A percentile compares a stretch with the other conserved stretches of the same genome.
Evolutionary conservation across 2,797 vertebrate genomes (phyloP).

Genomic region (Coregonus ussuriensis): DNA sequence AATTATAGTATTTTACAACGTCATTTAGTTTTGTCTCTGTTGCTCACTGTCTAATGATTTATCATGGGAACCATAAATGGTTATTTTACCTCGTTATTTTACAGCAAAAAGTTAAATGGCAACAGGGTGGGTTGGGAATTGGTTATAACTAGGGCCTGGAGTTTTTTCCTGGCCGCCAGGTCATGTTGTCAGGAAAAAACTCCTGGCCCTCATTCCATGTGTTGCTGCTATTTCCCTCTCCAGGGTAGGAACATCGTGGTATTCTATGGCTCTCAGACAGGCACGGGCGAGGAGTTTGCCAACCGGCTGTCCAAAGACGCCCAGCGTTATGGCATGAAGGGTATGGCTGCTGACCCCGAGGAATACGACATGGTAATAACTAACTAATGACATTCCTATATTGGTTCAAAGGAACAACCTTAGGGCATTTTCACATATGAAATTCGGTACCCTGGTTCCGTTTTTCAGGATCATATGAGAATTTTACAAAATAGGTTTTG

Average conservation of each 20-base stretch:
- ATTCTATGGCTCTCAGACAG: conserved; percentile 98
- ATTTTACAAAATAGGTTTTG: too few relatives aligned
- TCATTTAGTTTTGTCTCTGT: too few relatives aligned
- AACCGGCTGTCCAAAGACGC: conserved; percentile 94
- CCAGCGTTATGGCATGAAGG: conserved; percentile 95
- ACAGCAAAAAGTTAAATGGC: not conserved
- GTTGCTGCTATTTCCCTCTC: conserved; percentile 12
- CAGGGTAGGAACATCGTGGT: conserved; percentile 91
- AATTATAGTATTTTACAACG: too few relatives aligned
- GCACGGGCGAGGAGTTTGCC: conserved; percentile 94
- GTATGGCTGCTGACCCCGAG: conserved; percentile 95
- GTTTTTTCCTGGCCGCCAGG: not conserved
- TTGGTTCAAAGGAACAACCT: not conserved
- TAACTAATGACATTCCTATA: not conserved
- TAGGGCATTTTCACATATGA: too few relatives aligned
- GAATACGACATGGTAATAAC: conserved; percentile 91
- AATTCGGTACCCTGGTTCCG: not conserved
- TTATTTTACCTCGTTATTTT: not conserved
- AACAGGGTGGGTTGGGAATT: not conserved
- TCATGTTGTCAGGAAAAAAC: not conserved
- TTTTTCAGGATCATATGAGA: not conserved
- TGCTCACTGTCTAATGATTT: too few relatives aligned
- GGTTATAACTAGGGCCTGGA: not conserved
- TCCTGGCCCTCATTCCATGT: not conserved
- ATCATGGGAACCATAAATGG: not conserved